A percentile compares a stretch with the other conserved stretches of the same genome.
Evolutionary conservation across 2,888 invertebrate species (phyloP).

Genomic region (Acrobasis suavella): DNA sequence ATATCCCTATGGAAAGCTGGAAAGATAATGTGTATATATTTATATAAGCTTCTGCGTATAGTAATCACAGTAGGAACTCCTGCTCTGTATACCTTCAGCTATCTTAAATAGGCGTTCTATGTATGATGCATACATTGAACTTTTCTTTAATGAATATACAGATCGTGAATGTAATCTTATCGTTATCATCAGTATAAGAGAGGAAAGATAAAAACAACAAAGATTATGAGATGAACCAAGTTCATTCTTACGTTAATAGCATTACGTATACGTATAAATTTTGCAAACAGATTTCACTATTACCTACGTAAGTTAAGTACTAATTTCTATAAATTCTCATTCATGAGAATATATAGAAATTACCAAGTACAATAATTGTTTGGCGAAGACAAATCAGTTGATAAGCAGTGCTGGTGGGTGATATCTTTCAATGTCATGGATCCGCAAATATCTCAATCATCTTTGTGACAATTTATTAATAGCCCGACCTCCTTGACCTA

Average conservation of each 20-base stretch:
- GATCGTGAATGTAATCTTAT: slow-evolving; percentile 4
- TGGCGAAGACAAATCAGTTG: slow-evolving; percentile 3
- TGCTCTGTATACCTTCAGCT: neutral
- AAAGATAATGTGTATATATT: too few species aligned
- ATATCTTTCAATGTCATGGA: slow-evolving; percentile 24
- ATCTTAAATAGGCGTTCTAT: neutral
- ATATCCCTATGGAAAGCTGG: too few species aligned
- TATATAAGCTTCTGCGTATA: too few species aligned
- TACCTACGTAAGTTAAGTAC: neutral
- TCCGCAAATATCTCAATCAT: slow-evolving; percentile 20
- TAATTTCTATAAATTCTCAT: neutral
- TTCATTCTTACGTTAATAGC: too few species aligned
- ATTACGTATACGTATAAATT: too few species aligned
- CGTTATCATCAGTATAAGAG: neutral
- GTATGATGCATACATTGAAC: neutral
- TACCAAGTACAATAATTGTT: neutral
- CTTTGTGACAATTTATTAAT: slow-evolving; percentile 33
- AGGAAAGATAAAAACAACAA: slow-evolving; percentile 6
- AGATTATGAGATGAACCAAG: slow-evolving; percentile 9
- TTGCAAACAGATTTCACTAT: too few species aligned
- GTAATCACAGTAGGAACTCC: neutral
- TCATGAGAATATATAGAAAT: too few species aligned
- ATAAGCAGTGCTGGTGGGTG: neutral
- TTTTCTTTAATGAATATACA: neutral
- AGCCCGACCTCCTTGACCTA: slow-evolving; percentile 51